These are phyloP conservation scores for Serrognathus titanus DNA, from an alignment of 2,888 invertebrate species.

Conservation along the genomic window DNA sequence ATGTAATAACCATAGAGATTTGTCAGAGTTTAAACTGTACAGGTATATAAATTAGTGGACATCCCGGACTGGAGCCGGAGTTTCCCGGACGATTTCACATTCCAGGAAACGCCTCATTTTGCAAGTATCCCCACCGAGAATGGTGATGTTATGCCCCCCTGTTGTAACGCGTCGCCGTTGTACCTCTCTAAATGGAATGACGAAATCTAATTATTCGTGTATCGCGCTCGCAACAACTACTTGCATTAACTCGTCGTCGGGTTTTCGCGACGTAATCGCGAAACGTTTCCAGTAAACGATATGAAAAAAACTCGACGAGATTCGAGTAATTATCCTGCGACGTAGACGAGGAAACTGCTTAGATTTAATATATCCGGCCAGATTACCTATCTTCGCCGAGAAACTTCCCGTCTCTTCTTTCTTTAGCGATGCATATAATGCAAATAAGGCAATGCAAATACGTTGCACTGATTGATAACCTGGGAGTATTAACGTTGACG, in stretches of 20 bases:
- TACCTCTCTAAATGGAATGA: conserved; percentile 11
- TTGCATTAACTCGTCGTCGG: conserved; percentile 14
- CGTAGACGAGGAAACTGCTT: conserved; percentile 11
- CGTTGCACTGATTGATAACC: too few species aligned
- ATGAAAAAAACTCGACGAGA: conserved; percentile 12
- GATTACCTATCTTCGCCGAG: conserved; percentile 10
- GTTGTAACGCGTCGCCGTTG: conserved; percentile 20
- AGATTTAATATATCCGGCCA: conserved; percentile 8
- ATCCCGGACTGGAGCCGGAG: conserved; percentile 15
- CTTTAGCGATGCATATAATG: too few species aligned
- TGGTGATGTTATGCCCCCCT: conserved; percentile 10
- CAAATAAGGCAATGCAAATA: too few species aligned
- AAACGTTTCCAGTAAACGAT: conserved; percentile 11
- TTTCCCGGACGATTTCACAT: conserved; percentile 12
- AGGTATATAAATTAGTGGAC: conserved; percentile 20
- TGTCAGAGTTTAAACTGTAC: conserved; percentile 15
- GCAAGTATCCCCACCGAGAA: conserved; percentile 11
- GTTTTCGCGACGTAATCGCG: conserved; percentile 17
- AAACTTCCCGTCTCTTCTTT: too few species aligned
- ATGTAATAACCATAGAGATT: too few species aligned
- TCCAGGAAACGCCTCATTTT: conserved; percentile 15
- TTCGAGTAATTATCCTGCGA: conserved; percentile 8
- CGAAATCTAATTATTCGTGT: conserved; percentile 23
- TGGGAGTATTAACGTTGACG: too few species aligned
- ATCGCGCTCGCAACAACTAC: conserved; percentile 19